Evolutionary conservation across 2,113 vertebrate genomes (phyloP), one percentile per base, ranked within the genome.

Genomic region (Muntiacus reevesi): DNA sequence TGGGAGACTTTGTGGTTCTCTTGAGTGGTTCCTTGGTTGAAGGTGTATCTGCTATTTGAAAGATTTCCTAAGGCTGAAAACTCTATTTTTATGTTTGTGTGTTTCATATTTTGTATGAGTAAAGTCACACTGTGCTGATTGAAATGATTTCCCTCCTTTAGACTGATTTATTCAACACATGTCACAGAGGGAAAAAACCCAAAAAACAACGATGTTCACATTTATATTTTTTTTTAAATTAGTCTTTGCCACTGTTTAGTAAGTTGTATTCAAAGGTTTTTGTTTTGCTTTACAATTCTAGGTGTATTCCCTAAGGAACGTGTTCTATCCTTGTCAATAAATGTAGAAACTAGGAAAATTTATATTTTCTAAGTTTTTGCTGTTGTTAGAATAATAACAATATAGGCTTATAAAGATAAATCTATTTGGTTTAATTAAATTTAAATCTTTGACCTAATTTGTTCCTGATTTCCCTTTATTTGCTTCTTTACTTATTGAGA

Each of bases 281-380:
- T 92, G 67, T 50, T 97, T 89, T 87, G 92, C 28, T 90, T 94
- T 89, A 78, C 0, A 93, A n/a, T 91, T n/a, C 40, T 94, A 21
- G 28, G 40, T 59, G 57, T 13, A 50, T 84, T 93, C 13, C 15
- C 4, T 62, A 55, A 23, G 5, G 27, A 92, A 21, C 4, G 3
- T 36, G 7, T 45, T 94, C 30, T 74, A 54, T 91, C 64, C 78
- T 93, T 81, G 45, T 95, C 13, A 79, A 47, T 87, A 87, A 60
- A 15, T 36, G 67, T 27, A 82, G 59, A 90, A 84, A 71, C 11
- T 84, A 47, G 43, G 13, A 62, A 64, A 25, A 6, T 25, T 86
- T 94, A 21, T 74, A 67, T 86, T 67, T 81, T 30, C 71, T 82
- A 90, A n/a, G 43, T 71, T 95, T 87, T 92, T 81, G 27, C 59